A percentile compares a stretch with the other conserved stretches of the same genome.
Conservation (phyloP, 53 echinoderm and acorn worm species). For the Paracentrotus lividus region DNA sequence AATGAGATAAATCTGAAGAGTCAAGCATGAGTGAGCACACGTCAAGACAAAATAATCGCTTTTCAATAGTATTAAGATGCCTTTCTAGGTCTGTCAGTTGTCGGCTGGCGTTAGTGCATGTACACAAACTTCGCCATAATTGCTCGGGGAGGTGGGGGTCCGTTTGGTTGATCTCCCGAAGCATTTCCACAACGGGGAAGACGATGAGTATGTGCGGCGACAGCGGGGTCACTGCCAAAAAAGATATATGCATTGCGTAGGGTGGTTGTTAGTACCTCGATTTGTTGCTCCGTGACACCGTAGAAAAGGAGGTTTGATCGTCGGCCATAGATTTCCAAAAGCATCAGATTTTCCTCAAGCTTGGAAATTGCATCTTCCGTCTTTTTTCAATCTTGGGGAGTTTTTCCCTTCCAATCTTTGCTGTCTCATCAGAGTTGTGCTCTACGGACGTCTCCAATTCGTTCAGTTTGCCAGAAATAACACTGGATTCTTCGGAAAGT, state of each 20-base stretch:
- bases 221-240: not conserved
- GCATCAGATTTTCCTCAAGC: constrained; percentile 40
- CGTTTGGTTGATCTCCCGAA: not conserved
- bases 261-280: not conserved
- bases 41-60: no score
- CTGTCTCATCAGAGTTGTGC: not conserved
- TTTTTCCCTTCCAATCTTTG: not conserved
- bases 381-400: not conserved
- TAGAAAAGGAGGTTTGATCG: constrained; percentile 45
- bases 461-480: not conserved
- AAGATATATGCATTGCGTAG: not conserved
- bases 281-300: not conserved
- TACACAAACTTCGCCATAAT: not conserved
- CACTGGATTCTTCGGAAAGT: not conserved
- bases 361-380: constrained; percentile 9
- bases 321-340: constrained; percentile 23
- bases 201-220: constrained; percentile 1
- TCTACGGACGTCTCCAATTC: not conserved
- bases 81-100: no score
- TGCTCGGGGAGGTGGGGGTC: not conserved
- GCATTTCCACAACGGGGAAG: constrained; percentile 9
- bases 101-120: not conserved
- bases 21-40: no score
- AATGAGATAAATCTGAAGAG: no score
- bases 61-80: no score